Evolutionary conservation across 2,888 invertebrate genomes (phyloP), one percentile per base, ranked within the genome.

Genomic region (Callyntrura sp.): DNA sequence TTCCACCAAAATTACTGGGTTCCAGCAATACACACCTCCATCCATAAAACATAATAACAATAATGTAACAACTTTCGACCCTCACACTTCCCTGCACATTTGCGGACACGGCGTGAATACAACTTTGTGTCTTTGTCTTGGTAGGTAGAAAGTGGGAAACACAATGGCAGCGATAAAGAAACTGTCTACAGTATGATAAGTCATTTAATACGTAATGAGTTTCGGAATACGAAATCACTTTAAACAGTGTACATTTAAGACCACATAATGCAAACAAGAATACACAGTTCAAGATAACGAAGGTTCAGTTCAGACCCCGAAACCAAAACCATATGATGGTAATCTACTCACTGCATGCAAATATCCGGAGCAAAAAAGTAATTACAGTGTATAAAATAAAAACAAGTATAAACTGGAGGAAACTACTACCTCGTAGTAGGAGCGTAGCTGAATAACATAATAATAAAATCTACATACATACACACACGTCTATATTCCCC

Each of bases 291-390:
- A 25, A 84, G 55, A 85, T 60, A 76, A 60, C 23, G 23, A 11
- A 5, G 35, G 73, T 43, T 23, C 17, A 65, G 14, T 17, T 12
- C 12, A 51, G n/a, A 23, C 45, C n/a, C n/a, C n/a, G n/a, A n/a
- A 87, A 28, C 23, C 3, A 87, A 62, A 82, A 60, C 51, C 43
- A 82, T 78, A n/a, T 51, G 55, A 35, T 83, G n/a, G 48, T 62
- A 83, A 78, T 84, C 76, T 84, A 89, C 51, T 85, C 51, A 73
- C 73, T 83, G 68, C 78, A 78, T 85, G 85, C 25, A 78, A 73
- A 85, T 51, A 83, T 25, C n/a, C 1, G 0, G 73, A 17, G n/a
- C 55, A 43, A 57, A 70, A 79, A 43, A 79, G 45, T 79, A 79
- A 79, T 79, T 79, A 79, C 57, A 65, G 14, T 25, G 5, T 35